Conservation (phyloP, 2,113 vertebrate genomes). For the Gracilinanus agilis region DNA sequence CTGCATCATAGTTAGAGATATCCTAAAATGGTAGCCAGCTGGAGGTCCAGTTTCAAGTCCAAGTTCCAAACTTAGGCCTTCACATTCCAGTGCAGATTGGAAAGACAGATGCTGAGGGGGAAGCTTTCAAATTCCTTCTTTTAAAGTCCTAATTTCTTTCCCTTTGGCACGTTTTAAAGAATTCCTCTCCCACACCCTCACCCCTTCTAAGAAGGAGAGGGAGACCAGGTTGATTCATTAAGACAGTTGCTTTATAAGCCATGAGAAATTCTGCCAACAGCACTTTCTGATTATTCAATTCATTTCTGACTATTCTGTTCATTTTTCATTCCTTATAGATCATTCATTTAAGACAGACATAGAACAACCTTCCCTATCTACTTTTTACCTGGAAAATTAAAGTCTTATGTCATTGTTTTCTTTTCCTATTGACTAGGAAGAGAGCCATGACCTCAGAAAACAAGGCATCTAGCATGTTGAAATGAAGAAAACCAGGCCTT, state of each 20-base stretch:
- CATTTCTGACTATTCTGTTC: background rate
- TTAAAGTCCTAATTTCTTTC: background rate
- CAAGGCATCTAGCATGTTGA: background rate
- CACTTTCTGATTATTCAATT: background rate
- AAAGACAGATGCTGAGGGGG: background rate
- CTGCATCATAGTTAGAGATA: background rate
- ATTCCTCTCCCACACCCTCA: constrained; percentile 5
- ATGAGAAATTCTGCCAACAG: background rate
- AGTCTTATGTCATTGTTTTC: background rate
- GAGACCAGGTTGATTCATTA: background rate
- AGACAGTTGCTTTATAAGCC: background rate
- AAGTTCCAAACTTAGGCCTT: background rate
- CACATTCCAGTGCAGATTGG: background rate
- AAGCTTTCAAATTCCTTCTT: constrained; percentile 9
- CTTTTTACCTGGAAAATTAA: background rate
- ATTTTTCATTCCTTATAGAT: background rate
- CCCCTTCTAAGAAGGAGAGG: background rate
- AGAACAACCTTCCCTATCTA: background rate
- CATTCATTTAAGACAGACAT: background rate
- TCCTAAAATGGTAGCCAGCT: background rate
- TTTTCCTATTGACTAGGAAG: background rate
- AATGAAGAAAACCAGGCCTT: background rate
- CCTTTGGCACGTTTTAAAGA: background rate
- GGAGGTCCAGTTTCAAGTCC: background rate
- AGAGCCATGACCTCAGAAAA: background rate